These are phyloP conservation scores for Himalopsyche tibetana DNA, from an alignment of 2,888 invertebrate genomes.

Conservation along the genomic window DNA sequence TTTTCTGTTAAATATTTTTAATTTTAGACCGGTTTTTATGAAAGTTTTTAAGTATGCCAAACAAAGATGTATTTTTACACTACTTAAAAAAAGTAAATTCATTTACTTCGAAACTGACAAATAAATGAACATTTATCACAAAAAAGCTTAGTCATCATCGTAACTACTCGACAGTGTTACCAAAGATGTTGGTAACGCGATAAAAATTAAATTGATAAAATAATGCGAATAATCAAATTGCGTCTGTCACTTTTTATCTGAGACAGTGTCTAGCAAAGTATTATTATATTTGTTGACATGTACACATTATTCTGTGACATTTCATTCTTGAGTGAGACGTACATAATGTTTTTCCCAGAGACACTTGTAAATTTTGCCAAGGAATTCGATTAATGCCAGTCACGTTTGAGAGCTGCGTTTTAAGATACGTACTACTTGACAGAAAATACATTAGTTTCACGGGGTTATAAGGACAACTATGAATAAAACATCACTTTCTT, in stretches of 20 bases:
- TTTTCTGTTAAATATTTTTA: too few relatives aligned
- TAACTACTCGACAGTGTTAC: too few relatives aligned
- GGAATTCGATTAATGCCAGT: slow-evolving; percentile 38
- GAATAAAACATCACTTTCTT: slow-evolving; percentile 31
- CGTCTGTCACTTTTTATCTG: neutral
- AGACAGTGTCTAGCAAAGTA: neutral
- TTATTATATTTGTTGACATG: neutral
- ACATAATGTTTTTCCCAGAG: neutral
- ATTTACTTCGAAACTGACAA: too few relatives aligned
- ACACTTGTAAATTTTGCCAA: slow-evolving; percentile 1
- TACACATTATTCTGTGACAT: slow-evolving; percentile 12
- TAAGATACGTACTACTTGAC: slow-evolving; percentile 36
- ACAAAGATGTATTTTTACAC: too few relatives aligned
- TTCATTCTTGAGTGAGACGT: slow-evolving; percentile 22
- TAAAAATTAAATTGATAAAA: too few relatives aligned
- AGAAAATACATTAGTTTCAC: slow-evolving; percentile 41
- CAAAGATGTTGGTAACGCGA: too few relatives aligned
- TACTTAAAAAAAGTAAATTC: too few relatives aligned
- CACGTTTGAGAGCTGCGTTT: slow-evolving; percentile 27
- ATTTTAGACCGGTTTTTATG: too few relatives aligned
- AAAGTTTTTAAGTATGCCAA: too few relatives aligned
- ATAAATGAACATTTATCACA: too few relatives aligned
- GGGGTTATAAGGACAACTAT: slow-evolving; percentile 31
- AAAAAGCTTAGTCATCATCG: too few relatives aligned
- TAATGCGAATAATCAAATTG: neutral